A percentile compares a stretch with the other conserved stretches of the same genome.
Evolutionary conservation across 2,888 invertebrate species (phyloP).

Genomic region (Scotopteryx bipunctaria): DNA sequence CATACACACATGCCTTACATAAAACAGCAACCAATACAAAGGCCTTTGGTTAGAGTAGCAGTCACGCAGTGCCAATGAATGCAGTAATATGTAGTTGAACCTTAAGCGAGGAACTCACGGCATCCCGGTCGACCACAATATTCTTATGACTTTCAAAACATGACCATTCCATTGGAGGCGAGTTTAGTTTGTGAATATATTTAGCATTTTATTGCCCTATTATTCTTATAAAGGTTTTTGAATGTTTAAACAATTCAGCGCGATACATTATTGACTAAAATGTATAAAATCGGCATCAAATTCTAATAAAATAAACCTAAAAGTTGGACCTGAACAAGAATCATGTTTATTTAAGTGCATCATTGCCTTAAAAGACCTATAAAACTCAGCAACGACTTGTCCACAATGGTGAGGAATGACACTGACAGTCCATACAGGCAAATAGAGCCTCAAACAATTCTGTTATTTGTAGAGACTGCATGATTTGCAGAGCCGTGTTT

Average conservation of each 20-base stretch:
- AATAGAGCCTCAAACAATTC: slow-evolving; percentile 1
- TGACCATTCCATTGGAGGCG: slow-evolving; percentile 71
- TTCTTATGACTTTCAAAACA: slow-evolving; percentile 74
- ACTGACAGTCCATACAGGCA: slow-evolving; percentile 7
- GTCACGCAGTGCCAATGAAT: not conserved
- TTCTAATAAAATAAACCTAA: slow-evolving; percentile 6
- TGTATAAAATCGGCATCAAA: slow-evolving; percentile 40
- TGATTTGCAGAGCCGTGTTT: slow-evolving; percentile 24
- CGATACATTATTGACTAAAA: slow-evolving; percentile 38
- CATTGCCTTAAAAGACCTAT: slow-evolving; percentile 3
- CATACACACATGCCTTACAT: slow-evolving; percentile 1
- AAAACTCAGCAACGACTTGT: slow-evolving; percentile 1
- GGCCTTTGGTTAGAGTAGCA: too few species aligned
- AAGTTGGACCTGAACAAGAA: not conserved
- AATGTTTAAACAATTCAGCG: slow-evolving; percentile 48
- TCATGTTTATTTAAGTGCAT: not conserved
- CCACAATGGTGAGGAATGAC: slow-evolving; percentile 6
- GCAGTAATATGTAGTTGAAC: slow-evolving; percentile 1
- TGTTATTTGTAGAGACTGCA: slow-evolving; percentile 16
- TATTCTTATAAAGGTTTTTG: slow-evolving; percentile 59
- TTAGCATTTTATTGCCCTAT: slow-evolving; percentile 67
- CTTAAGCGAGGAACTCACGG: slow-evolving; percentile 52
- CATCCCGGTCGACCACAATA: slow-evolving; percentile 70
- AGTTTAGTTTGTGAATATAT: slow-evolving; percentile 59
- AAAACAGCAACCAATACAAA: too few species aligned